Evolutionary conservation across 1,140 invertebrate genomes (phyloP), one percentile per base, ranked within the genome.

Genomic region (Nebria ingens): DNA sequence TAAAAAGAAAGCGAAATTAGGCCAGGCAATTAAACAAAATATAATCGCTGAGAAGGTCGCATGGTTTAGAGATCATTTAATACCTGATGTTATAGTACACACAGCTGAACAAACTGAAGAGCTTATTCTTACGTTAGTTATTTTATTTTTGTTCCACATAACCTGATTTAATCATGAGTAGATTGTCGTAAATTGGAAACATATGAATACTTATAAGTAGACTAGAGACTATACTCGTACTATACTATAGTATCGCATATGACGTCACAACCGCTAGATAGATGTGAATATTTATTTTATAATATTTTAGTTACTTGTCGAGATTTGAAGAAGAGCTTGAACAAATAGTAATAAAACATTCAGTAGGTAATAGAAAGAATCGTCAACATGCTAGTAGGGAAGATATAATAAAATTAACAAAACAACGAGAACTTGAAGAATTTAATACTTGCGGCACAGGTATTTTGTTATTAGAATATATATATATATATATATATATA

Each of bases 301-400:
- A 56, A 55, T 57, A 50, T 58, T 61, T 22, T 61, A 79, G 76
- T 52, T 80, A 79, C 59, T 68, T 84, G 51, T 61, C 67, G 1
- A 72, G 87, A 51, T 85, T 89, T 71, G 79, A 88, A 62, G 84
- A 86, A 58, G 87, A 91, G 73, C 66, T 89, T 22, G 78, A 83
- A 60, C 84, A 87, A 69, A 89, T 91, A 62, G 65, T 70, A 19
- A 70, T 88, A 2, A 89, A 88, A 65, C 82, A 86, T 62, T 85
- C 84, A 0, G 79, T 89, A 34, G 82, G 84, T 13, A 73, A 76
- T 22, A 76, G 81, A 59, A 86, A 82, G 67, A 82, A 79, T 63
- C 74, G 83, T 19, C 86, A 89, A 62, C 85, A 89, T 68, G 84
- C 82, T 1, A 86, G 78, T 61, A 76, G 87, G 58, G 79, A 87